Percentiles rank a stretch among this genome's conserved stretches.
Evolutionary conservation across 2,888 invertebrate species (phyloP).

Genomic region (Acleris sparsana): DNA sequence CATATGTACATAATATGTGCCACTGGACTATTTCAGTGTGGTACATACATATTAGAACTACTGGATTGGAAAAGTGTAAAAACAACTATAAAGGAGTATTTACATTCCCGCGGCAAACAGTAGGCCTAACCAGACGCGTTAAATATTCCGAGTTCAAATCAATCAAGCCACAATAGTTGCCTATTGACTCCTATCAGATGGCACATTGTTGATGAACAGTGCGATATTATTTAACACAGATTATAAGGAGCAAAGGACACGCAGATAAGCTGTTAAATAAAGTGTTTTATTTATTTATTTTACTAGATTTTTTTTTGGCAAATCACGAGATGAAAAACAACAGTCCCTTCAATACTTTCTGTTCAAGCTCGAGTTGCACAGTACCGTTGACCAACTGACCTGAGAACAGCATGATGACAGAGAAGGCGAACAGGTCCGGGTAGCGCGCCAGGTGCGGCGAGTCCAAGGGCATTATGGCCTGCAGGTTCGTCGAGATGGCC

Average conservation of each 20-base stretch:
- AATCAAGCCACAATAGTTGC: background rate
- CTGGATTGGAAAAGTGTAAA: no score
- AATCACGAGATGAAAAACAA: no score
- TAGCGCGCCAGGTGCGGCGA: conserved; percentile 86
- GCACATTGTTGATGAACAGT: no score
- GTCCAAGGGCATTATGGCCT: conserved; percentile 86
- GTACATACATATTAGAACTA: no score
- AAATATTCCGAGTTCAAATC: conserved; percentile 6
- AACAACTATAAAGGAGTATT: no score
- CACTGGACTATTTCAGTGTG: no score
- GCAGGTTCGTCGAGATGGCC: conserved; percentile 86
- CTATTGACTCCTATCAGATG: background rate
- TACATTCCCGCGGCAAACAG: no score
- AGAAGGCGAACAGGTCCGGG: conserved; percentile 90
- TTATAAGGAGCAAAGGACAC: background rate
- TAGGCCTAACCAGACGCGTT: no score
- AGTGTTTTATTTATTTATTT: no score
- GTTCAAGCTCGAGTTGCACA: background rate
- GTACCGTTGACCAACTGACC: conserved; percentile 63
- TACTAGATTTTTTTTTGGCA: no score
- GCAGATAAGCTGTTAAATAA: background rate
- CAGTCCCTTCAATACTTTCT: background rate
- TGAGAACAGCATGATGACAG: conserved; percentile 87
- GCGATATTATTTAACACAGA: background rate
- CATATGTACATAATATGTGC: no score